Percentiles rank a stretch among this genome's conserved stretches.
Conservation (phyloP, 2,888 invertebrate genomes). For the Aphrophora alni region DNA sequence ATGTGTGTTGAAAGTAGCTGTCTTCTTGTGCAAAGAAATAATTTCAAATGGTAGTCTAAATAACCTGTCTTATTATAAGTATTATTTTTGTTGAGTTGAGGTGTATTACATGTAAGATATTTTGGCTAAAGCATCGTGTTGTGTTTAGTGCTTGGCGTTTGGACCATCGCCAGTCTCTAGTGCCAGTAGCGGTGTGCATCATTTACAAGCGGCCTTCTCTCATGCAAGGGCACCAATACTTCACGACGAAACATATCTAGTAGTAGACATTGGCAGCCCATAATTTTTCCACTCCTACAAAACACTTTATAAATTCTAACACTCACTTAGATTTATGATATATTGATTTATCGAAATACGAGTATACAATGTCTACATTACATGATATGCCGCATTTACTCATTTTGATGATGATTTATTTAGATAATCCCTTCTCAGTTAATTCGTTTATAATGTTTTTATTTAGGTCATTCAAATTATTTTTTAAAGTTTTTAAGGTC, state of each 20-base stretch:
- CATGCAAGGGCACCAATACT: background rate
- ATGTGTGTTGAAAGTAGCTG: background rate
- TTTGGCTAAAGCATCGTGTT: background rate
- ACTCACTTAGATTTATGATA: too few relatives aligned
- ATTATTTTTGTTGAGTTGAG: background rate
- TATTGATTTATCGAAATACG: too few relatives aligned
- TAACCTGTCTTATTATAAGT: background rate
- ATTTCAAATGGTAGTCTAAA: background rate
- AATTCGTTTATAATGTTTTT: too few relatives aligned
- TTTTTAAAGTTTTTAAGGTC: too few relatives aligned
- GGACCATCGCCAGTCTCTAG: background rate
- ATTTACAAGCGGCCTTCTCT: background rate
- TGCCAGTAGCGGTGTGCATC: background rate
- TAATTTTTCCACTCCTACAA: background rate
- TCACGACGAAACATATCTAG: background rate
- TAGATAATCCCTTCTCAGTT: too few relatives aligned
- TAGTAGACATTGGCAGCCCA: background rate
- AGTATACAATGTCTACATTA: too few relatives aligned
- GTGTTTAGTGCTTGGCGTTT: background rate
- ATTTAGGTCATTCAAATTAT: too few relatives aligned
- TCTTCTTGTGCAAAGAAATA: background rate
- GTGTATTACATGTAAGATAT: constrained; percentile 2
- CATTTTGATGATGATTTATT: too few relatives aligned
- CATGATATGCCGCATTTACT: too few relatives aligned
- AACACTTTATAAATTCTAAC: background rate